Conservation (phyloP, 2,888 invertebrate genomes). For the Portevinia maculata region DNA sequence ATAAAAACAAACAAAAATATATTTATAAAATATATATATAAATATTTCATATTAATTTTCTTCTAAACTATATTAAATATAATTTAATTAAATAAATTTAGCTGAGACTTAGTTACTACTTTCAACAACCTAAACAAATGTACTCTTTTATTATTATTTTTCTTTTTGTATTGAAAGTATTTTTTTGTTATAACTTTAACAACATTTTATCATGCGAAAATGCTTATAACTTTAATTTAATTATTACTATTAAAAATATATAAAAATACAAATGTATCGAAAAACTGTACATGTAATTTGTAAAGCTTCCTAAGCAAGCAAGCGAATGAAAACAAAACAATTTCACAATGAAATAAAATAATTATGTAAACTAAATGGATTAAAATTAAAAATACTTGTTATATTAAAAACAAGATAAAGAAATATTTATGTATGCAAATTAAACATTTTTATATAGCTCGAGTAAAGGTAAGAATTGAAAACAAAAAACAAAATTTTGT, state of each 20-base stretch:
- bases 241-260: conserved; percentile 40
- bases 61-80: conserved; percentile 50
- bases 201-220: conserved; percentile 54
- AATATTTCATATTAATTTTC: conserved; percentile 56
- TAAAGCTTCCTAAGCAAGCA: conserved; percentile 56
- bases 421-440: conserved; percentile 60
- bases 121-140: conserved; percentile 51
- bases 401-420: conserved; percentile 51
- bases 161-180: conserved; percentile 17
- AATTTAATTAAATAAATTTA: conserved; percentile 73
- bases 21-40: conserved; percentile 59
- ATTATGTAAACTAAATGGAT: conserved; percentile 43
- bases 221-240: conserved; percentile 68
- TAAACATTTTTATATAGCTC: conserved; percentile 57
- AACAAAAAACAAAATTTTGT: conserved; percentile 41
- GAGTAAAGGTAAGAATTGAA: conserved; percentile 55
- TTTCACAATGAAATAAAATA: conserved; percentile 31
- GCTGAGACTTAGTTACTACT: conserved; percentile 69
- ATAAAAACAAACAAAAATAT: conserved; percentile 47
- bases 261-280: conserved; percentile 12
- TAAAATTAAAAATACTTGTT: conserved; percentile 39
- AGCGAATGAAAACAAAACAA: conserved; percentile 11
- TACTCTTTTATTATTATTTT: conserved; percentile 59
- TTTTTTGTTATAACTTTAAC: conserved; percentile 42
- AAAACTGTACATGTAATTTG: conserved; percentile 52